phyloP scores from a whole-genome alignment of 2,113 vertebrate species.

The Synodontis membranacea region DNA sequence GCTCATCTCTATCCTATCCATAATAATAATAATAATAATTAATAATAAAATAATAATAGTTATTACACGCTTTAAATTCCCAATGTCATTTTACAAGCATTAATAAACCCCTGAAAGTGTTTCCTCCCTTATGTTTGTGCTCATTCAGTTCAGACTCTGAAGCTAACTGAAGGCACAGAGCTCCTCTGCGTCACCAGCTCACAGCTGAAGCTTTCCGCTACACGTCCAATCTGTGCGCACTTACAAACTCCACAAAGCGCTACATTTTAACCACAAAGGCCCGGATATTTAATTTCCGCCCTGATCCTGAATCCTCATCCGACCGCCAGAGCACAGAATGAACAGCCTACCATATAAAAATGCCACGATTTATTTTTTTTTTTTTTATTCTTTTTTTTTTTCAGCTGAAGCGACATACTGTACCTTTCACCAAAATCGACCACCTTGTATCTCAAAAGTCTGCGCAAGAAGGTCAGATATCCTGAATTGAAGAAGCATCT shows the following conservation, averaged over 20 bases:
- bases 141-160: not conserved
- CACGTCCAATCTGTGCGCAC: not conserved
- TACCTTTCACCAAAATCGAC: constrained; percentile 31
- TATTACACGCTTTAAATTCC: not conserved
- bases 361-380: not conserved
- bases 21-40: too few species aligned
- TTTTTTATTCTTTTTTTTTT: too few species aligned
- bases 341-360: not conserved
- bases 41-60: too few species aligned
- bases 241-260: not conserved
- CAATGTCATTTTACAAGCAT: not conserved
- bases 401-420: not conserved
- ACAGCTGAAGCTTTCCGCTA: not conserved
- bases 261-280: not conserved
- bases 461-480: not conserved
- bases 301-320: not conserved
- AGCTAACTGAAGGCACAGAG: not conserved
- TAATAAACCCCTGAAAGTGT: not conserved
- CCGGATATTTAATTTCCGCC: not conserved
- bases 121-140: not conserved
- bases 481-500: constrained; percentile 18
- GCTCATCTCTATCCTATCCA: not conserved
- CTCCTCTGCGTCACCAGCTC: not conserved
- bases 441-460: not conserved
- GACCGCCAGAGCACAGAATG: not conserved